Conservation (phyloP, 2,888 invertebrate species). For the Acanthopleura granulata region DNA sequence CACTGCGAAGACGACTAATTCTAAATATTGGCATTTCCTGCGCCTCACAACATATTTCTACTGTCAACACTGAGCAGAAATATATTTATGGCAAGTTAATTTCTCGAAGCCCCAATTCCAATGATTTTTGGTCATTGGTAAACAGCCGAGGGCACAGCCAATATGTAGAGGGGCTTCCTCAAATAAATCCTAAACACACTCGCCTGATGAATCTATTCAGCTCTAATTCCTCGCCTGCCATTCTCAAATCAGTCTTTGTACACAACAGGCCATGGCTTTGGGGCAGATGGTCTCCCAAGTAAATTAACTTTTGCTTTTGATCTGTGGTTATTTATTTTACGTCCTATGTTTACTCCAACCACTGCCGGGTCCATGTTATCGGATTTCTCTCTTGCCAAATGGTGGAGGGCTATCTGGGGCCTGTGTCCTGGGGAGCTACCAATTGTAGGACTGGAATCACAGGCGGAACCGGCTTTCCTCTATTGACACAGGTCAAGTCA, state of each 20-base stretch:
- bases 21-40: constrained; percentile 39
- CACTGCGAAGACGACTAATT: constrained; percentile 29
- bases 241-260: constrained; percentile 29
- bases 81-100: constrained; percentile 41
- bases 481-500: constrained; percentile 7
- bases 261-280: constrained; percentile 30
- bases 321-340: constrained; percentile 36
- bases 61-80: constrained; percentile 33
- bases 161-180: constrained; percentile 30
- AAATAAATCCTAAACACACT: constrained; percentile 39
- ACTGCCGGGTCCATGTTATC: constrained; percentile 2
- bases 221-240: constrained; percentile 34
- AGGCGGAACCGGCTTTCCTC: background rate
- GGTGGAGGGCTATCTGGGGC: background rate
- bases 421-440: background rate
- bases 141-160: constrained; percentile 29
- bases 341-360: constrained; percentile 31
- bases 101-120: constrained; percentile 28
- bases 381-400: constrained; percentile 13
- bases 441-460: background rate
- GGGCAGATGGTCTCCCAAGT: constrained; percentile 25
- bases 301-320: constrained; percentile 42
- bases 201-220: constrained; percentile 25
- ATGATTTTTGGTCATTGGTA: constrained; percentile 35
- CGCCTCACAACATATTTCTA: constrained; percentile 38